These are phyloP conservation scores for Argentina silus DNA, from an alignment of 2,797 vertebrate species.

Conservation along the genomic window DNA sequence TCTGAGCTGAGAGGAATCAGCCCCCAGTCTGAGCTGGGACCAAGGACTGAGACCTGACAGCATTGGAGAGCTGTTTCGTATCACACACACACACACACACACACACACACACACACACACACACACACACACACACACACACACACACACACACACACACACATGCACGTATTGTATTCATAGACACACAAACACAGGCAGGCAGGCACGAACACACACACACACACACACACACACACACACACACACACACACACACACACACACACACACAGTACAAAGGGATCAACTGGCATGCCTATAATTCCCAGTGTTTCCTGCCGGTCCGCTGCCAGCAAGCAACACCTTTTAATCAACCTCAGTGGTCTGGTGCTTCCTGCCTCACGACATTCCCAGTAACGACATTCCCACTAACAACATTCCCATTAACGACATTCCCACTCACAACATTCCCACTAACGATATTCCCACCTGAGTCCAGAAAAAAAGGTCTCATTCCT, in stretches of 20 bases:
- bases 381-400: not conserved
- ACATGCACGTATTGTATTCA: not conserved
- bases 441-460: too few species aligned
- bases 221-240: constrained; percentile 11
- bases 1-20: constrained; percentile 34
- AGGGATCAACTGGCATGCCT: constrained; percentile 8
- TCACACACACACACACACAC: constrained; percentile 4
- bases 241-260: not conserved
- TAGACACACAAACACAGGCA: not conserved
- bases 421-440: not conserved
- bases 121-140: constrained; percentile 1
- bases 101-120: not conserved
- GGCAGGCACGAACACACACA: not conserved
- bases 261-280: not conserved
- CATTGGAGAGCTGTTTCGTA: constrained; percentile 22
- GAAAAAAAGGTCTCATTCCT: too few species aligned
- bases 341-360: not conserved
- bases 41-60: constrained; percentile 2
- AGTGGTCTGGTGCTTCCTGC: not conserved
- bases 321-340: not conserved
- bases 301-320: not conserved
- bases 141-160: constrained; percentile 14
- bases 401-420: too few species aligned
- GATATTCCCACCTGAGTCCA: too few species aligned
- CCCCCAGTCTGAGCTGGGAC: constrained; percentile 25